Percentiles rank a stretch among this genome's conserved stretches.
Evolutionary conservation across 2,797 vertebrate genomes (phyloP).

Genomic region (Anabacerthia variegaticeps): DNA sequence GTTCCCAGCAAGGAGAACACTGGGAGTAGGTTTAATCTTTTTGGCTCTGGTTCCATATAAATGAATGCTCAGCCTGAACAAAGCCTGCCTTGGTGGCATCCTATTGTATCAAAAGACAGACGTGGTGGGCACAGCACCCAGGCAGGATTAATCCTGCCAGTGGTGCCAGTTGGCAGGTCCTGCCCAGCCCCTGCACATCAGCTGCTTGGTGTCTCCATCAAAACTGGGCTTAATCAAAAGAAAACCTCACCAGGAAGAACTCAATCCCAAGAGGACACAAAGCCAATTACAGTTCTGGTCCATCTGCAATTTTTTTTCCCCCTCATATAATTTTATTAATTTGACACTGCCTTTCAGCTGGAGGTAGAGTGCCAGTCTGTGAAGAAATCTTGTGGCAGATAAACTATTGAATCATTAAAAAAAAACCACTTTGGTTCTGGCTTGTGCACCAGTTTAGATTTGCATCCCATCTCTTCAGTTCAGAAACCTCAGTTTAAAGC

Average conservation of each 20-base stretch:
- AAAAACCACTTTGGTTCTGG: conserved; percentile 49
- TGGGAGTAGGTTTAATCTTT: background rate
- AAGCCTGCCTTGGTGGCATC: background rate
- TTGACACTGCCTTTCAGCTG: background rate
- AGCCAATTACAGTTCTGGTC: background rate
- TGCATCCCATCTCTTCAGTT: conserved; percentile 21
- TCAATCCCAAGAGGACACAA: background rate
- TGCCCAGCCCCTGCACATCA: background rate
- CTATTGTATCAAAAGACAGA: rapidly evolving
- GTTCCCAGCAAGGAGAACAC: background rate
- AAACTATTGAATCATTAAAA: background rate
- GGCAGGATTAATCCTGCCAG: background rate
- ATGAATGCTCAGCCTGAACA: background rate
- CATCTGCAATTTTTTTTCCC: background rate
- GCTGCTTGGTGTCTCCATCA: background rate
- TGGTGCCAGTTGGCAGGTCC: background rate
- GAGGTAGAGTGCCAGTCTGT: background rate
- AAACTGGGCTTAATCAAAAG: background rate
- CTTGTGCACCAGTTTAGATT: conserved; percentile 33
- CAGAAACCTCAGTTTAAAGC: conserved; percentile 46
- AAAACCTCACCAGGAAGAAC: background rate
- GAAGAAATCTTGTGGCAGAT: conserved; percentile 31
- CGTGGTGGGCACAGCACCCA: background rate
- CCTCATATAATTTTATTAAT: background rate
- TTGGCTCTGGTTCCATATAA: background rate